Evolutionary conservation across 2,888 invertebrate species (phyloP).

Genomic region (Sthenelais limicola): DNA sequence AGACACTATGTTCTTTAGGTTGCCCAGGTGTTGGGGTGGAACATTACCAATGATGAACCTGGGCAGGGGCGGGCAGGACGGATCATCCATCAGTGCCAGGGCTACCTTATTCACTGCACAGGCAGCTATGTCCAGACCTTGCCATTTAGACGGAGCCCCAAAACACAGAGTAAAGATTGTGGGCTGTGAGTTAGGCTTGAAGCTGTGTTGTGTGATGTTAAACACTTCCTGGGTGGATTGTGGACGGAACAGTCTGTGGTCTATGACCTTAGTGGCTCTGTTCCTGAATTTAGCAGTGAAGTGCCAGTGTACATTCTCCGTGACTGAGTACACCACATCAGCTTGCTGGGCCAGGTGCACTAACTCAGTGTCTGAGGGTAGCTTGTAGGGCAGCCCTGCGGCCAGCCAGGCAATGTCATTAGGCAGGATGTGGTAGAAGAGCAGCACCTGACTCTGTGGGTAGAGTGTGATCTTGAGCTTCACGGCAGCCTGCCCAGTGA

Average conservation of each 20-base stretch:
- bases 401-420: slow-evolving; percentile 45
- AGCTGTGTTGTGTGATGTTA: slow-evolving; percentile 16
- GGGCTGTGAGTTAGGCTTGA: not conserved
- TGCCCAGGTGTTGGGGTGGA: not conserved
- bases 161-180: slow-evolving; percentile 41
- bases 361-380: slow-evolving; percentile 42
- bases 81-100: slow-evolving; percentile 1
- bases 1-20: not conserved
- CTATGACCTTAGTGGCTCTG: slow-evolving; percentile 42
- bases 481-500: slow-evolving; percentile 50
- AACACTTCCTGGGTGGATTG: slow-evolving; percentile 49
- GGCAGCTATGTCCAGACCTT: slow-evolving; percentile 51
- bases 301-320: slow-evolving; percentile 51
- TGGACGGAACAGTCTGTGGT: slow-evolving; percentile 51
- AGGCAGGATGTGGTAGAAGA: slow-evolving; percentile 53
- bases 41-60: slow-evolving; percentile 32
- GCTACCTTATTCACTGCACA: slow-evolving; percentile 48
- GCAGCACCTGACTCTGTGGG: slow-evolving; percentile 47
- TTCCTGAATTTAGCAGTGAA: slow-evolving; percentile 51
- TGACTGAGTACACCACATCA: slow-evolving; percentile 52
- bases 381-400: slow-evolving; percentile 42
- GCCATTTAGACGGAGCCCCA: slow-evolving; percentile 36
- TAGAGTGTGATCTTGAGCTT: slow-evolving; percentile 42
- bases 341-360: slow-evolving; percentile 47
- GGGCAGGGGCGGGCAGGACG: not conserved